These are phyloP conservation scores for Phortica magna DNA, from an alignment of 2,888 invertebrate genomes.

Conservation along the genomic window DNA sequence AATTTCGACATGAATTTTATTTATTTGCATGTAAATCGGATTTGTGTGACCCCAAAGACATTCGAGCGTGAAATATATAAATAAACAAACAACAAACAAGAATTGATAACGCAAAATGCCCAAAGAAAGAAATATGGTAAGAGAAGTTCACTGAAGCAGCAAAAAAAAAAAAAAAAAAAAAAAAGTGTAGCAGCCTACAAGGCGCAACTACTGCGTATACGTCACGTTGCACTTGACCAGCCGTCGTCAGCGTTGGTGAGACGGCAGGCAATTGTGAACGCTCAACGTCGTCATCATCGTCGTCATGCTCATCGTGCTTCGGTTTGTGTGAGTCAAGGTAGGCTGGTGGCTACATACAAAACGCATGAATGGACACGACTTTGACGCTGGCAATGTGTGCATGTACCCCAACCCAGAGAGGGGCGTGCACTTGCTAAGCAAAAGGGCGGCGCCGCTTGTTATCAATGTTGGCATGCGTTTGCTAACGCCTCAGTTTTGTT, in stretches of 20 bases:
- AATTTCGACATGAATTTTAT: constrained; percentile 73
- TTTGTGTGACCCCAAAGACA: constrained; percentile 71
- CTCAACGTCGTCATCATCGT: neutral
- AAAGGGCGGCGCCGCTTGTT: constrained; percentile 18
- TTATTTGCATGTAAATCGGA: constrained; percentile 76
- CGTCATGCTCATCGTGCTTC: neutral
- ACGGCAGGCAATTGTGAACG: no score
- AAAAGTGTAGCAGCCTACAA: neutral
- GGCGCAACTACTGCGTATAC: constrained; percentile 29
- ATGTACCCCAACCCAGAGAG: neutral
- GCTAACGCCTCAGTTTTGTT: neutral
- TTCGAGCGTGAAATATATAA: constrained; percentile 64
- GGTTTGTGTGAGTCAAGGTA: constrained; percentile 1
- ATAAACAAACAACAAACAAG: constrained; percentile 47
- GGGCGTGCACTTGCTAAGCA: constrained; percentile 1
- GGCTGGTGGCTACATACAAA: constrained; percentile 43
- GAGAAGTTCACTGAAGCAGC: neutral
- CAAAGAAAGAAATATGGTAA: neutral
- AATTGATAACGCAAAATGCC: neutral
- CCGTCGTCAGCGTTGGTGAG: constrained; percentile 7
- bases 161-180: neutral
- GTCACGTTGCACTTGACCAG: constrained; percentile 37
- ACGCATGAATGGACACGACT: constrained; percentile 25
- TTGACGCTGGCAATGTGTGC: neutral
- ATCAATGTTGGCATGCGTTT: constrained; percentile 4